Percentiles rank a stretch among this genome's conserved stretches.
Evolutionary conservation across 1,140 invertebrate genomes (phyloP).

Genomic region (Gyrodactylus bullatarudis): DNA sequence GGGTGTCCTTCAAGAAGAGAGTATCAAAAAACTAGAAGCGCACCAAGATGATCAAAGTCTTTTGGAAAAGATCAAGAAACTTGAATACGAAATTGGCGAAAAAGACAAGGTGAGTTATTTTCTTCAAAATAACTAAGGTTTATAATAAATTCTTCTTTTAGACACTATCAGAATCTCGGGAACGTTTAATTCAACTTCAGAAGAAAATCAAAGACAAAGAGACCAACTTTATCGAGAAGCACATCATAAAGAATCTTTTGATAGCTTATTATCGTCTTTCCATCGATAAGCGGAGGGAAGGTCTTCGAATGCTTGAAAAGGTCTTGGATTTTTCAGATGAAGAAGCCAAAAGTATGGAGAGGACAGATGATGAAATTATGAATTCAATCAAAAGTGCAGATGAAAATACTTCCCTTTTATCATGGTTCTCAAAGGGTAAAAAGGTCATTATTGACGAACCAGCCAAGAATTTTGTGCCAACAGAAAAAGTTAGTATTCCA

Average conservation of each 20-base stretch:
- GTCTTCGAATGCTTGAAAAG: background rate
- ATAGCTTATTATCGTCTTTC: background rate
- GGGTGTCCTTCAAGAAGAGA: no score
- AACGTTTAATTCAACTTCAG: background rate
- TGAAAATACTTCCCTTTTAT: background rate
- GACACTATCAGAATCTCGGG: background rate
- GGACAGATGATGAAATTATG: background rate
- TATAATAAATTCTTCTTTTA: background rate
- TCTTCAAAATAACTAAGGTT: no score
- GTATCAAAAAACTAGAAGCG: no score
- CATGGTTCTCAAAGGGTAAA: background rate
- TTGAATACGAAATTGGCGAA: no score
- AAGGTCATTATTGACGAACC: background rate
- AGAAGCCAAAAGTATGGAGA: background rate
- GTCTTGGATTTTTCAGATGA: background rate
- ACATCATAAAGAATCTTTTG: background rate
- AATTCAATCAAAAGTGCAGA: background rate
- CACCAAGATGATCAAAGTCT: no score
- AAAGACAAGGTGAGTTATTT: no score
- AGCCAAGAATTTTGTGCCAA: background rate
- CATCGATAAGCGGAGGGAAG: background rate
- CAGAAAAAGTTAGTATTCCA: background rate
- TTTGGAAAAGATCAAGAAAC: no score
- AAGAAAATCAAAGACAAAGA: background rate
- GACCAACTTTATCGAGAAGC: background rate